Evolutionary conservation across 2,797 vertebrate genomes (phyloP).

Genomic region (Sebastes kiyomatsui): DNA sequence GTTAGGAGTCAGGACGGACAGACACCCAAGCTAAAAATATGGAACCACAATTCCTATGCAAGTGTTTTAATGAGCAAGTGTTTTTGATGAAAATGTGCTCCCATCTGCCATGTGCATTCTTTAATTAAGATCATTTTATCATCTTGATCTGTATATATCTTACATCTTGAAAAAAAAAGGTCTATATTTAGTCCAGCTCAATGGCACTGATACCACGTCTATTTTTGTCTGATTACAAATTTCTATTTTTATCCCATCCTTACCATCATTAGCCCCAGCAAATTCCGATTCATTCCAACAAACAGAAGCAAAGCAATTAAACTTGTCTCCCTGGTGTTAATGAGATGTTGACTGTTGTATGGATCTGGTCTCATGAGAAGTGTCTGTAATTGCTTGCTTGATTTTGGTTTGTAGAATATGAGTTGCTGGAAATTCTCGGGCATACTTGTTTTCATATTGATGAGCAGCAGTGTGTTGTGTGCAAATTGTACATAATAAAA

Average conservation of each 20-base stretch:
- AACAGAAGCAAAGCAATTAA: constrained; percentile 26
- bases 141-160: not conserved
- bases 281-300: not conserved
- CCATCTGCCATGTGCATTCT: not conserved
- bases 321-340: constrained; percentile 10
- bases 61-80: not conserved
- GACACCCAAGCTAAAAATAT: no score
- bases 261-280: not conserved
- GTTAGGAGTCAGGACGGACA: not conserved
- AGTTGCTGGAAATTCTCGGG: not conserved
- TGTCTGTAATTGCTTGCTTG: constrained; percentile 26
- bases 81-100: not conserved
- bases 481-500: not conserved
- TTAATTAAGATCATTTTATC: not conserved
- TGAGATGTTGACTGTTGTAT: constrained; percentile 26
- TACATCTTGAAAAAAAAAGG: not conserved
- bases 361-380: constrained; percentile 13
- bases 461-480: not conserved
- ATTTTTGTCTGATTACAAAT: not conserved
- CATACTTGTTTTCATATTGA: not conserved
- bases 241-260: not conserved
- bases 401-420: not conserved
- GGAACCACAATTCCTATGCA: not conserved
- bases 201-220: not conserved
- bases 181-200: not conserved